Percentiles rank a stretch among this genome's conserved stretches.
Conservation (phyloP, 2,888 invertebrate genomes). For the Diarsia brunnea region DNA sequence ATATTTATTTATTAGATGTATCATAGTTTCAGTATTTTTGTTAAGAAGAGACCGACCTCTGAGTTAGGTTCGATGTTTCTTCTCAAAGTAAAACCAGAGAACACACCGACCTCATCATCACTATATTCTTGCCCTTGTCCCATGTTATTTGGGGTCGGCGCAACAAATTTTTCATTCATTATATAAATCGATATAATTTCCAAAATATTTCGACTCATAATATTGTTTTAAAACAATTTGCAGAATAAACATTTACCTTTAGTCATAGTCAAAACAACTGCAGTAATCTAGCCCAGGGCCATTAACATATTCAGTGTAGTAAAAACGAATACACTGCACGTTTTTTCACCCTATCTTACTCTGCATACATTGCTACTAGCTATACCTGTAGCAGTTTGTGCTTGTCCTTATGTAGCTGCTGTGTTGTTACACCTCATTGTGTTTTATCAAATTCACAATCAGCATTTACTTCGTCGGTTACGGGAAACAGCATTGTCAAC, state of each 20-base stretch:
- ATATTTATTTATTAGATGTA: not conserved
- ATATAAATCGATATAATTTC: not conserved
- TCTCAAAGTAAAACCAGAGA: not conserved
- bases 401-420: slow-evolving; percentile 1
- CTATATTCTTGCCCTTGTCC: too few relatives aligned
- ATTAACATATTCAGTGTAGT: not conserved
- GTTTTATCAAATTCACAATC: slow-evolving; percentile 52
- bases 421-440: slow-evolving; percentile 36
- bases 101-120: not conserved
- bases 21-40: not conserved
- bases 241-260: not conserved
- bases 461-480: slow-evolving; percentile 41
- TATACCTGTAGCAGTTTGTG: not conserved
- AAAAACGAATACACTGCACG: not conserved
- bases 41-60: not conserved
- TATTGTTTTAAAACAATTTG: not conserved
- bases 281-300: not conserved
- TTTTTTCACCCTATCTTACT: slow-evolving; percentile 3
- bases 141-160: too few relatives aligned
- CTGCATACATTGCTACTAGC: not conserved
- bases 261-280: not conserved
- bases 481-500: slow-evolving; percentile 52
- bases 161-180: too few relatives aligned
- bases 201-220: not conserved
- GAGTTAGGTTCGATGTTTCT: not conserved